Percentiles rank a stretch among this genome's conserved stretches.
phyloP scores from a whole-genome alignment of 2,888 invertebrate genomes.

The Arctia plantaginis region DNA sequence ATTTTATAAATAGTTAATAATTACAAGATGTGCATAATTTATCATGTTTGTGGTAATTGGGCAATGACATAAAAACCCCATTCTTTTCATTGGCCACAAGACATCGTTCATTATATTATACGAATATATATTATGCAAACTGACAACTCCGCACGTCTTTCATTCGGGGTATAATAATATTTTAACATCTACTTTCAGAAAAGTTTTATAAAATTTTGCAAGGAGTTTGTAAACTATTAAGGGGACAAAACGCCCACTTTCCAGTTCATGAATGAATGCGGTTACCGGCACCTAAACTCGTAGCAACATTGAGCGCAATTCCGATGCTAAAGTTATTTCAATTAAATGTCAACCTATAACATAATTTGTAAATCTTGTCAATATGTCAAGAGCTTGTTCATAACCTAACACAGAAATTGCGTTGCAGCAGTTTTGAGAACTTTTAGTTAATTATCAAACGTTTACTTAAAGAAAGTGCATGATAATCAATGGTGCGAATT shows the following conservation, averaged over 20 bases:
- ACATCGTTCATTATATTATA: background rate
- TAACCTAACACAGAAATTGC: background rate
- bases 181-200: background rate
- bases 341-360: background rate
- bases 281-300: background rate
- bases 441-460: conserved; percentile 18
- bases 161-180: background rate
- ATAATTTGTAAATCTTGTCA: background rate
- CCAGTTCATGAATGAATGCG: background rate
- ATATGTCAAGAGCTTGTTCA: background rate
- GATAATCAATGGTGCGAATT: conserved; percentile 37
- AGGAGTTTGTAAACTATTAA: background rate
- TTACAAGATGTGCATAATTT: conserved; percentile 16
- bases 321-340: background rate
- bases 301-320: background rate
- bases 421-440: background rate
- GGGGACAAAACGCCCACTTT: background rate
- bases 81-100: background rate
- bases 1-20: conserved; percentile 10
- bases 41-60: conserved; percentile 6
- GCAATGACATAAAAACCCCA: background rate
- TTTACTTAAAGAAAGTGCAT: conserved; percentile 49
- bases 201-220: background rate
- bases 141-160: background rate
- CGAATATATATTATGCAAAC: background rate